Conservation (phyloP, 2,888 invertebrate genomes). For the Acleris literana region DNA sequence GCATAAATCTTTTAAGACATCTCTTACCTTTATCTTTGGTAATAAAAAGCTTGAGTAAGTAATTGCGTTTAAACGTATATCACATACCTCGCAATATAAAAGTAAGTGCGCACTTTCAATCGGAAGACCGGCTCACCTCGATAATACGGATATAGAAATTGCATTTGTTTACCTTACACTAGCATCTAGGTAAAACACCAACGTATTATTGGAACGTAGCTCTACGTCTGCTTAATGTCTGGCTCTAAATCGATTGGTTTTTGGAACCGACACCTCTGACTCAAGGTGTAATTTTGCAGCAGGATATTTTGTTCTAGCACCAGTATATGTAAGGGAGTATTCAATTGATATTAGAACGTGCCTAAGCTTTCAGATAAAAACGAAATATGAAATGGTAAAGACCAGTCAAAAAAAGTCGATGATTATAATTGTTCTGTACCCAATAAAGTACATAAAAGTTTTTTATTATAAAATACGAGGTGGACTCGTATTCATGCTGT, state of each 20-base stretch:
- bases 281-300: conserved; percentile 30
- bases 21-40: no score
- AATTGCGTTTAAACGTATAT: background rate
- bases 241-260: conserved; percentile 33
- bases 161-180: conserved; percentile 15
- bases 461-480: no score
- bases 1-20: no score
- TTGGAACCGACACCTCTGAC: conserved; percentile 35
- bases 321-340: conserved; percentile 17
- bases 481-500: no score
- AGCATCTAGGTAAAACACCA: conserved; percentile 24
- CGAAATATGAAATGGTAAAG: no score
- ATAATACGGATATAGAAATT: conserved; percentile 17
- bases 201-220: conserved; percentile 26
- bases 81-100: background rate
- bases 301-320: conserved; percentile 31
- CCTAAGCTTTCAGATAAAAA: background rate
- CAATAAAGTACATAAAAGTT: no score
- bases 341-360: background rate
- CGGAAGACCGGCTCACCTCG: background rate
- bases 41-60: no score
- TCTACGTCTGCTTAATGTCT: conserved; percentile 40
- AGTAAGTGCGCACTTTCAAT: background rate
- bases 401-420: no score
- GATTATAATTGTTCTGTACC: no score